phyloP scores from a whole-genome alignment of 2,888 invertebrate species.

The Druceiella hillmani region DNA sequence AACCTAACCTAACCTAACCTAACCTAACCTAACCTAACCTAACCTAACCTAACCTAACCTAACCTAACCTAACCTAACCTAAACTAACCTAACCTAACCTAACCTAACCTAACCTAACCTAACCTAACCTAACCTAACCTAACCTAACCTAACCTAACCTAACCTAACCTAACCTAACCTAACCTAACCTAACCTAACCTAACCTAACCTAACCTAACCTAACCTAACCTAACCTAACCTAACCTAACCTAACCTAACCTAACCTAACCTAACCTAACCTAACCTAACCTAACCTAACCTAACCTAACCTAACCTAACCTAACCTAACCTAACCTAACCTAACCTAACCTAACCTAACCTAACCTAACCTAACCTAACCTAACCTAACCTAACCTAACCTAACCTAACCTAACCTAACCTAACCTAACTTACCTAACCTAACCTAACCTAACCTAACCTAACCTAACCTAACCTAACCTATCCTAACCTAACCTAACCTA shows the following conservation, averaged over 20 bases:
- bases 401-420: slow-evolving; percentile 1
- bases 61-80: slow-evolving; percentile 9
- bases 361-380: slow-evolving; percentile 2
- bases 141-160: slow-evolving; percentile 9
- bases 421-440: background rate
- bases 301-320: slow-evolving; percentile 9
- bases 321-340: slow-evolving; percentile 6
- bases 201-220: slow-evolving; percentile 9
- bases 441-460: slow-evolving; percentile 1
- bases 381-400: slow-evolving; percentile 2
- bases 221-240: slow-evolving; percentile 9
- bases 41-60: slow-evolving; percentile 9
- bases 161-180: slow-evolving; percentile 9
- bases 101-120: slow-evolving; percentile 9
- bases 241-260: slow-evolving; percentile 9
- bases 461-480: slow-evolving; percentile 1
- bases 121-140: slow-evolving; percentile 8
- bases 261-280: slow-evolving; percentile 9
- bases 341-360: slow-evolving; percentile 2
- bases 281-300: slow-evolving; percentile 9
- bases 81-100: slow-evolving; percentile 8
- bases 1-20: too few relatives aligned
- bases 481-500: slow-evolving; percentile 1
- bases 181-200: slow-evolving; percentile 9
- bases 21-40: slow-evolving; percentile 13